A percentile compares a stretch with the other conserved stretches of the same genome.
Evolutionary conservation across 2,888 invertebrate species (phyloP).

Genomic region (Cephalotes varians): DNA sequence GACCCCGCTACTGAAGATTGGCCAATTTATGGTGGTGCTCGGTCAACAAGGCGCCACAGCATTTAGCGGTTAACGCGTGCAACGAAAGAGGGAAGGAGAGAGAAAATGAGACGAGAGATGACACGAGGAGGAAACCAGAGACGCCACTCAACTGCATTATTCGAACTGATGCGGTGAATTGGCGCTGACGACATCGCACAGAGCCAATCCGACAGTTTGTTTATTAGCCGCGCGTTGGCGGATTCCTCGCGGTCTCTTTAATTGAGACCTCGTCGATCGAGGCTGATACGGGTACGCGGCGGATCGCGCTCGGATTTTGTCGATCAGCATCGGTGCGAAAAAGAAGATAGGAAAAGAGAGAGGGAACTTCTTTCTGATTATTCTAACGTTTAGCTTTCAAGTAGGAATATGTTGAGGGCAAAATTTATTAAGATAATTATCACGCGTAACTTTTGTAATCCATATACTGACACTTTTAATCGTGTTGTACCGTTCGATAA

Average conservation of each 20-base stretch:
- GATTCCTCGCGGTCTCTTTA: slow-evolving; percentile 78
- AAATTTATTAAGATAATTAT: neutral
- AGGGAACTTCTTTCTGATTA: slow-evolving; percentile 28
- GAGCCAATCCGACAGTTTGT: slow-evolving; percentile 81
- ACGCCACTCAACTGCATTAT: slow-evolving; percentile 80
- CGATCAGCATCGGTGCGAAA: slow-evolving; percentile 1
- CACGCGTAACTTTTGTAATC: neutral
- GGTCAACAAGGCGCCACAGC: slow-evolving; percentile 84
- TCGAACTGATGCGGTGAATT: slow-evolving; percentile 84
- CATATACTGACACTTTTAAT: neutral
- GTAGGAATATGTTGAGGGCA: neutral
- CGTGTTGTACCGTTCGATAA: too few relatives aligned
- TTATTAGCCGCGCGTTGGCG: slow-evolving; percentile 81
- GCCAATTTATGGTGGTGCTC: slow-evolving; percentile 82
- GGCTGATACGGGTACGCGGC: slow-evolving; percentile 73
- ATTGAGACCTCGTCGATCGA: slow-evolving; percentile 77
- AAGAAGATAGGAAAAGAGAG: too few relatives aligned
- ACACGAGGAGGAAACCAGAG: slow-evolving; percentile 63
- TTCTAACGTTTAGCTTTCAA: slow-evolving; percentile 42
- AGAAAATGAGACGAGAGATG: slow-evolving; percentile 40
- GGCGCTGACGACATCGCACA: slow-evolving; percentile 80
- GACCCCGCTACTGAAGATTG: slow-evolving; percentile 76
- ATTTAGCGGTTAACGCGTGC: slow-evolving; percentile 81
- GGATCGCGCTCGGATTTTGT: slow-evolving; percentile 42
- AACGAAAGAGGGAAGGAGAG: slow-evolving; percentile 58